Evolutionary conservation across 2,888 invertebrate species (phyloP).

Genomic region (Coecobrya sp.): DNA sequence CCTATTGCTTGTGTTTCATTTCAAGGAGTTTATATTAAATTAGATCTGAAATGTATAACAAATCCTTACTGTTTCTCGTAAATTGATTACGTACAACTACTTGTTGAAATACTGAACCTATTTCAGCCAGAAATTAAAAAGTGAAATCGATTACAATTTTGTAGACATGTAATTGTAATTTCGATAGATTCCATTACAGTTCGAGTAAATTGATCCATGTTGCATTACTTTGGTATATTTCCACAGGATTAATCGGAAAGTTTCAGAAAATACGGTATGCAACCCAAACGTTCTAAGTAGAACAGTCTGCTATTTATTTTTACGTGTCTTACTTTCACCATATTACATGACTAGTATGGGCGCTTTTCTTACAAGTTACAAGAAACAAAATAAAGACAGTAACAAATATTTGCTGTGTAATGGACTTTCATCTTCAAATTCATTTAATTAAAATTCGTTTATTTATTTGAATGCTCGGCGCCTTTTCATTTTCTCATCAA

Average conservation of each 20-base stretch:
- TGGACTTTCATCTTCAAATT: neutral
- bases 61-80: no score
- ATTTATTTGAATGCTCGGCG: conserved; percentile 8
- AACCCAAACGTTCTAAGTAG: no score
- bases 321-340: neutral
- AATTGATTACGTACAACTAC: no score
- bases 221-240: neutral
- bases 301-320: neutral
- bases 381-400: neutral
- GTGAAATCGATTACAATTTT: conserved; percentile 9
- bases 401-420: conserved; percentile 18
- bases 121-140: neutral
- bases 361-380: neutral
- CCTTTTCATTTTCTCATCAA: neutral
- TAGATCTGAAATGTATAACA: no score
- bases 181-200: neutral
- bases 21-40: no score
- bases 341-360: neutral
- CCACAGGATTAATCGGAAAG: no score
- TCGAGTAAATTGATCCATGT: neutral
- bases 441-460: conserved; percentile 24
- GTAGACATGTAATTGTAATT: neutral
- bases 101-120: no score
- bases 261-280: neutral
- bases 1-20: no score